These are phyloP conservation scores for Masticophis lateralis DNA, from an alignment of 2,797 vertebrate species.

Conservation along the genomic window DNA sequence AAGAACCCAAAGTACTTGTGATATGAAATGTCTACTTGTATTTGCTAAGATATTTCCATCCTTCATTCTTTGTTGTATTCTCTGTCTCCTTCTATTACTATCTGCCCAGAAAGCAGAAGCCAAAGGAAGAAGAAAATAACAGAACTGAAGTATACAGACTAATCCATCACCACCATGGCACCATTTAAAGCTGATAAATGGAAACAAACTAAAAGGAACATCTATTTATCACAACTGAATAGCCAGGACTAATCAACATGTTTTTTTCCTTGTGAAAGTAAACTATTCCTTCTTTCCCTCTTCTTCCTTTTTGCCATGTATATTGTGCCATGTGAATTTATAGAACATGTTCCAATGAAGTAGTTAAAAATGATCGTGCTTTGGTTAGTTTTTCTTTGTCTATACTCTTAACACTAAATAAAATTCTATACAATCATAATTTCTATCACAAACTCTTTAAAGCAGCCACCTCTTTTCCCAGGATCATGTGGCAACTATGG, in stretches of 20 bases:
- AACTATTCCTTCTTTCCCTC: not conserved
- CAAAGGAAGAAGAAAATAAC: not conserved
- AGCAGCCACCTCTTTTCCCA: not conserved
- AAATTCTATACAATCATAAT: not conserved
- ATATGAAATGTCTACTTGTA: not conserved
- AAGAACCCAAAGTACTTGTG: not conserved
- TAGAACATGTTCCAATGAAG: not conserved
- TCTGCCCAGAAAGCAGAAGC: not conserved
- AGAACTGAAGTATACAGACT: not conserved
- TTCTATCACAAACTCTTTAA: not conserved
- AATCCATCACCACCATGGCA: not conserved
- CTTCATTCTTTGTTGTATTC: not conserved
- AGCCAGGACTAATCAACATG: not conserved
- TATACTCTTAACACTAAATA: not conserved
- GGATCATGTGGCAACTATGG: not conserved
- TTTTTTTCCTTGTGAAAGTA: not conserved
- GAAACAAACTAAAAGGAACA: not conserved
- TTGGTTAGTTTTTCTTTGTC: not conserved
- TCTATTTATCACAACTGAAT: not conserved
- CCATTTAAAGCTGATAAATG: not conserved
- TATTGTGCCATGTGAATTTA: not conserved
- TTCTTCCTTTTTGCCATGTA: not conserved
- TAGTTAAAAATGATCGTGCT: not conserved
- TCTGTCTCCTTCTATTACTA: not conserved
- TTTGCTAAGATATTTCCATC: not conserved